Conservation (phyloP, 2,797 vertebrate species). For the Leucoraja ocellata region DNA sequence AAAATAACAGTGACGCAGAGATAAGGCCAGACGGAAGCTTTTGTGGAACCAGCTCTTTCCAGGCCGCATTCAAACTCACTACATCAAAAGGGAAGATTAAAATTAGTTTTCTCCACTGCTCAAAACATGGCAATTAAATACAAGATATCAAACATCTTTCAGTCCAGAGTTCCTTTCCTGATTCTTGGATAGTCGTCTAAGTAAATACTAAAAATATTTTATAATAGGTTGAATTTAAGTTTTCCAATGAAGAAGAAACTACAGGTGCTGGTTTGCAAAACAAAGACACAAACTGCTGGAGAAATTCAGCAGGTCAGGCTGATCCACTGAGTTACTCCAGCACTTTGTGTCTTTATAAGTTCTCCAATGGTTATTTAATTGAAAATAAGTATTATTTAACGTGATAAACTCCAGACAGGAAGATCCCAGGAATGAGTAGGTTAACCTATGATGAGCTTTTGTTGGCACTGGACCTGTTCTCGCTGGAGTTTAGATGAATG, state of each 20-base stretch:
- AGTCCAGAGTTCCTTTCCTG: neutral
- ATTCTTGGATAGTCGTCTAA: neutral
- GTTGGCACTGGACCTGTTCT: no score
- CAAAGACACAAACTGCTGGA: no score
- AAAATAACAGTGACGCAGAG: conserved; percentile 83
- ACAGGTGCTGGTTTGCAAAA: no score
- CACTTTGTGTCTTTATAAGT: neutral
- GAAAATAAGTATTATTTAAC: neutral
- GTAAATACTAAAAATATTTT: neutral
- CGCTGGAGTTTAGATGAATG: no score
- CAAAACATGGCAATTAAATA: neutral
- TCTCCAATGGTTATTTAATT: neutral
- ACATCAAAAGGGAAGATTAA: conserved; percentile 37
- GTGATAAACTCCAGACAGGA: neutral
- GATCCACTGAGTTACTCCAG: no score
- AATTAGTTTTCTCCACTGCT: neutral
- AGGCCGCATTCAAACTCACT: conserved; percentile 97
- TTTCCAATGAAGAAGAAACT: neutral
- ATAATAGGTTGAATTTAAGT: neutral
- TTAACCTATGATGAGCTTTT: no score
- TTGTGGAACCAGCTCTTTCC: conserved; percentile 82
- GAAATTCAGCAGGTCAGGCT: no score
- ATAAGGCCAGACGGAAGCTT: conserved; percentile 90
- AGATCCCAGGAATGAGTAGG: no score
- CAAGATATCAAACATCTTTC: no score